A percentile compares a stretch with the other conserved stretches of the same genome.
phyloP scores from a whole-genome alignment of 2,113 vertebrate species.

The Centrocercus urophasianus region DNA sequence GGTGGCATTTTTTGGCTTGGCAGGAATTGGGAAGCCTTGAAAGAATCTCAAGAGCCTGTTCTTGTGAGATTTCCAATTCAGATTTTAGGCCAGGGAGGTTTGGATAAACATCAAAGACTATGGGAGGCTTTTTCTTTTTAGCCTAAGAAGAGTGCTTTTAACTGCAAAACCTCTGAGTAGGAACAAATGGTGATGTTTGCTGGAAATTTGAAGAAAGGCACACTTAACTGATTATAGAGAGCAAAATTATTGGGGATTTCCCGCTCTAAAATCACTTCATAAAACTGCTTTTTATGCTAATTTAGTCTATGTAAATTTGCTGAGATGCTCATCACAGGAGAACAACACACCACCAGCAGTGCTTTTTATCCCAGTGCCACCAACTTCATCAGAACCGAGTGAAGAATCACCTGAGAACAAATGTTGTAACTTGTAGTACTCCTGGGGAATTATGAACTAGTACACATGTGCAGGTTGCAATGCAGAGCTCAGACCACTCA shows the following conservation, averaged over 20 bases:
- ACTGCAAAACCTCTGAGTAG: slow-evolving; percentile 25
- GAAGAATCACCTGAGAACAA: neutral
- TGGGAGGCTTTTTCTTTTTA: slow-evolving; percentile 27
- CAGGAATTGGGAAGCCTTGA: slow-evolving; percentile 41
- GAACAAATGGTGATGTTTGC: slow-evolving; percentile 35
- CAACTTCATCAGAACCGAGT: neutral
- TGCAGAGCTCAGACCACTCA: neutral
- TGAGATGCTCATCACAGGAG: neutral
- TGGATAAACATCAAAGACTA: slow-evolving; percentile 66
- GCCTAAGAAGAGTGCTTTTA: slow-evolving; percentile 30
- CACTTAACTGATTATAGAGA: slow-evolving; percentile 37
- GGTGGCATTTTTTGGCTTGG: slow-evolving; percentile 67
- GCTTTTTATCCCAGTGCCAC: neutral
- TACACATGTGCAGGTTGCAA: neutral
- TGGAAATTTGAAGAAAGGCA: slow-evolving; percentile 39
- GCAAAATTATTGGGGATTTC: slow-evolving; percentile 50
- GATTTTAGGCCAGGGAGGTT: slow-evolving; percentile 51
- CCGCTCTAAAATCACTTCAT: slow-evolving; percentile 41
- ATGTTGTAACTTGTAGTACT: neutral
- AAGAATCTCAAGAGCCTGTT: slow-evolving; percentile 52
- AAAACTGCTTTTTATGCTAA: slow-evolving; percentile 18
- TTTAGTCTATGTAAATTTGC: slow-evolving; percentile 9
- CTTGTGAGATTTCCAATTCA: slow-evolving; percentile 64
- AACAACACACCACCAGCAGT: neutral
- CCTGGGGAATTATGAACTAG: neutral